phyloP scores from a whole-genome alignment of 2,797 vertebrate species.

The Cygnus olor region DNA sequence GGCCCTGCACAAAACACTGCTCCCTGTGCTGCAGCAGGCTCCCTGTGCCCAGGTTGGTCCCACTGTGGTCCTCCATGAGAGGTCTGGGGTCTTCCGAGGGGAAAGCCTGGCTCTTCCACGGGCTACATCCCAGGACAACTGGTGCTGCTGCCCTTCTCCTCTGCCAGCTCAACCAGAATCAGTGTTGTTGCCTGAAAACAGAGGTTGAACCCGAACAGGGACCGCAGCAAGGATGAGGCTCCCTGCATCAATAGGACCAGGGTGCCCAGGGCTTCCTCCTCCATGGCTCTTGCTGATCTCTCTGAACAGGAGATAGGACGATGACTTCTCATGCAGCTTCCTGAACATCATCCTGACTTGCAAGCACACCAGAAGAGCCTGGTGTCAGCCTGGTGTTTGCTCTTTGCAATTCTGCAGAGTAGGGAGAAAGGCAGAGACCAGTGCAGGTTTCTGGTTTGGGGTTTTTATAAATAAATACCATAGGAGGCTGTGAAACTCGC shows the following conservation, averaged over 20 bases:
- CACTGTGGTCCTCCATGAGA: background rate
- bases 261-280: background rate
- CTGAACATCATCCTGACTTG: background rate
- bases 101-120: background rate
- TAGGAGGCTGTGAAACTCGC: background rate
- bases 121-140: background rate
- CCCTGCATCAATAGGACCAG: background rate
- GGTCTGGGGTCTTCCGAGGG: background rate
- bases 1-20: background rate
- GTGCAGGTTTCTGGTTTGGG: background rate
- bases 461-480: background rate
- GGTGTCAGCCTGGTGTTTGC: background rate
- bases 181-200: background rate
- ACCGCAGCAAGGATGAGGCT: background rate
- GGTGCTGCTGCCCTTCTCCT: accelerated
- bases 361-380: background rate
- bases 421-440: background rate
- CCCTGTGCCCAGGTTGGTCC: background rate
- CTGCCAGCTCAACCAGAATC: accelerated
- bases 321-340: background rate
- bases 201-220: background rate
- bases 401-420: background rate
- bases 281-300: background rate
- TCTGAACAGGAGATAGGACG: background rate
- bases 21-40: background rate